Evolutionary conservation across 2,888 invertebrate species (phyloP).

Genomic region (Clusia tigrina): DNA sequence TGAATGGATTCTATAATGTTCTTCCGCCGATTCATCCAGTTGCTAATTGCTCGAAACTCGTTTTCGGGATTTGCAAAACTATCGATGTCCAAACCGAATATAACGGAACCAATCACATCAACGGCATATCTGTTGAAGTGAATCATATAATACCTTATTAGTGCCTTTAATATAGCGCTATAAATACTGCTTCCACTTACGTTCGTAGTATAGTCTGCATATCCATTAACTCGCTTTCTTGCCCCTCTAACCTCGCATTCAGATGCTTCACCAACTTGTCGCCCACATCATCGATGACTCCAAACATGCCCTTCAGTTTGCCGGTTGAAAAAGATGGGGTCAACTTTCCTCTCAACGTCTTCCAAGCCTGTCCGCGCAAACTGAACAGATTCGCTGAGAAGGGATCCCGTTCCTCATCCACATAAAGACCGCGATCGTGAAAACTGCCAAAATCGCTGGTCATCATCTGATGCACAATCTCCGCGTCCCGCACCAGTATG

Average conservation of each 20-base stretch:
- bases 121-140: slow-evolving; percentile 57
- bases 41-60: slow-evolving; percentile 53
- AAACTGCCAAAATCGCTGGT: slow-evolving; percentile 72
- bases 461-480: slow-evolving; percentile 70
- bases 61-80: slow-evolving; percentile 58
- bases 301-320: slow-evolving; percentile 73
- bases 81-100: slow-evolving; percentile 64
- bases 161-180: background rate
- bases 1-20: slow-evolving; percentile 37
- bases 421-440: slow-evolving; percentile 72
- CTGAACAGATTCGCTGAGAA: slow-evolving; percentile 67
- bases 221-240: slow-evolving; percentile 61
- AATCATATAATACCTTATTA: too few relatives aligned
- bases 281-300: slow-evolving; percentile 69
- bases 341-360: slow-evolving; percentile 69
- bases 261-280: slow-evolving; percentile 66
- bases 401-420: slow-evolving; percentile 70
- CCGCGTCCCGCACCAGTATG: slow-evolving; percentile 71
- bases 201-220: slow-evolving; percentile 57
- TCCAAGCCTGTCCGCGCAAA: slow-evolving; percentile 68
- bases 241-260: slow-evolving; percentile 49
- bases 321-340: slow-evolving; percentile 74
- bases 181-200: slow-evolving; percentile 29
- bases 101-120: slow-evolving; percentile 64
- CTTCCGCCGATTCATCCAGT: slow-evolving; percentile 28